Conservation (phyloP, 2,797 vertebrate genomes). For the Malacoctenus gilli region DNA sequence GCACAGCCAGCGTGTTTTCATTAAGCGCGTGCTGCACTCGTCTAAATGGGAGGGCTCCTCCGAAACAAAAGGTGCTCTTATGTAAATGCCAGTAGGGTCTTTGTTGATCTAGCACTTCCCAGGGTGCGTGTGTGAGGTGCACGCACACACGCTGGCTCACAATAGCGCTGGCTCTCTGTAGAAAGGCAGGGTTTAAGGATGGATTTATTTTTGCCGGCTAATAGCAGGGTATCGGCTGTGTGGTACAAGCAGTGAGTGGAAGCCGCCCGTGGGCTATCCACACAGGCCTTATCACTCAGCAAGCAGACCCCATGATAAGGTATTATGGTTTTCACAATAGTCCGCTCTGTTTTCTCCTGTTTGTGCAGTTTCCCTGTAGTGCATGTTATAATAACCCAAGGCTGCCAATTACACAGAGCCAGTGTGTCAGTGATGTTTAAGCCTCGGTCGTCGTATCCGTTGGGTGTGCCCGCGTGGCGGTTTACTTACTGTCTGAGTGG, state of each 20-base stretch:
- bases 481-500: constrained; percentile 29
- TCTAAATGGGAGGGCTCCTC: constrained; percentile 38
- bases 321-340: constrained; percentile 68
- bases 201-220: constrained; percentile 68
- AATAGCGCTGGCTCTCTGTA: constrained; percentile 11
- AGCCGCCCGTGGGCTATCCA: constrained; percentile 61
- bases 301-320: constrained; percentile 66
- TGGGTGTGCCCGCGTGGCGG: constrained; percentile 31
- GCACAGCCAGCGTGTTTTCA: constrained; percentile 21
- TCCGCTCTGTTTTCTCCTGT: constrained; percentile 61
- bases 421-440: constrained; percentile 45
- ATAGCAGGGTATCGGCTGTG: constrained; percentile 65
- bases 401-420: constrained; percentile 60
- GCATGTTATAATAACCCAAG: constrained; percentile 55
- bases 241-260: constrained; percentile 55
- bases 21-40: constrained; percentile 24
- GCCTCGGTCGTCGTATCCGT: constrained; percentile 41
- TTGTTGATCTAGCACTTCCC: constrained; percentile 57
- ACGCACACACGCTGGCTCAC: constrained; percentile 7
- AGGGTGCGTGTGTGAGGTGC: constrained; percentile 17
- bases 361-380: constrained; percentile 54
- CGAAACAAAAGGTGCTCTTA: constrained; percentile 57
- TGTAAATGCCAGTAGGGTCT: constrained; percentile 60
- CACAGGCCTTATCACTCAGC: constrained; percentile 67
- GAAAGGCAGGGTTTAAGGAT: constrained; percentile 54